These are phyloP conservation scores for Aplodontia rufa DNA, from an alignment of 2,113 vertebrate species.

Conservation along the genomic window DNA sequence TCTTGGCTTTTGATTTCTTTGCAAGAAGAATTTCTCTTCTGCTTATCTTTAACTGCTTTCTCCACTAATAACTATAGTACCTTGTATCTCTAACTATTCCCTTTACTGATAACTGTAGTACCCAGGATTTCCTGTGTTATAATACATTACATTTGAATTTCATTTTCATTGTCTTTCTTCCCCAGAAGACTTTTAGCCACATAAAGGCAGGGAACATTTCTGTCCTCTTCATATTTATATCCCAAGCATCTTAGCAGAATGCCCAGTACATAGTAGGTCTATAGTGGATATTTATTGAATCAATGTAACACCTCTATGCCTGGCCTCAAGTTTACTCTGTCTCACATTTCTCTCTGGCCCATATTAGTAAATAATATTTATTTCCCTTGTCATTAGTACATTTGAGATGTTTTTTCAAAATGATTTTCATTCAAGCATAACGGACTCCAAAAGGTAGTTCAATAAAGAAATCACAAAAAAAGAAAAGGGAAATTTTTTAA, in stretches of 20 bases:
- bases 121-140: not conserved
- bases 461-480: conserved; percentile 3
- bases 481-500: conserved; percentile 25
- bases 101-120: no score
- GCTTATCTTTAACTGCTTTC: conserved; percentile 5
- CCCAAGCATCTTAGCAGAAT: not conserved
- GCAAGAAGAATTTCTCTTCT: not conserved
- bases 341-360: not conserved
- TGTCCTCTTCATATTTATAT: conserved; percentile 2
- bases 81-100: not conserved
- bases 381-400: conserved; percentile 5
- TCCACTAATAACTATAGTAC: not conserved
- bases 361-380: not conserved
- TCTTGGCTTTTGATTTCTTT: conserved; percentile 54
- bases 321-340: not conserved
- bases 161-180: conserved; percentile 35
- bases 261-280: not conserved
- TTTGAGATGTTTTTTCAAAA: not conserved
- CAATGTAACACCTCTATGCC: not conserved
- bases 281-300: not conserved
- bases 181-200: conserved; percentile 8
- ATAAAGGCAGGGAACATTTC: not conserved
- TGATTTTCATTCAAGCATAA: conserved; percentile 20
- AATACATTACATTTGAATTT: conserved; percentile 21
- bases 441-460: not conserved